Evolutionary conservation across 1,140 invertebrate species (phyloP), one percentile per base, ranked within the genome.

Genomic region (Drosophila pruinosa): DNA sequence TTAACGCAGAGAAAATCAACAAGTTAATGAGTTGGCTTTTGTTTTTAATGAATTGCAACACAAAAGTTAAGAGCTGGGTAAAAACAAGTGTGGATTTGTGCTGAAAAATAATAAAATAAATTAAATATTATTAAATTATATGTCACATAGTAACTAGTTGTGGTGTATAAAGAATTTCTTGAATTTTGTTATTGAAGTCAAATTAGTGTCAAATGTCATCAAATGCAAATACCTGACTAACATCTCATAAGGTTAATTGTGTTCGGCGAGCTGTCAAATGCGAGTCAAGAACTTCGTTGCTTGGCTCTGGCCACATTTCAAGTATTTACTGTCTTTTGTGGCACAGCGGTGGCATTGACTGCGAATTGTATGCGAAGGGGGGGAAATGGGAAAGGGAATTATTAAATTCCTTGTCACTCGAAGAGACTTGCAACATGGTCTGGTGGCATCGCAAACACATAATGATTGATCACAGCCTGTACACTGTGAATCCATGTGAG

Each of bases 401-500:
- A 64, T 62, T 21, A 62, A 69, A 54, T 63, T 53, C 28, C 21
- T 12, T 41, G 28, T 26, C 41, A 56, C 34, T 52, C 7, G 12
- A 22, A 14, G 39, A 43, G 26, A 43, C 12, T 21, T 36, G 19
- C 22, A 61, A 24, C 24, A 28, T 22, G n/a, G 24, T 2, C 38
- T 26, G 22, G 26, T 21, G 17, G n/a, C 10, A 12, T n/a, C n/a
- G 50, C n/a, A n/a, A 45, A 14, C 62, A 24, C 62, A 47, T 47
- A 31, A 47, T 62, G 58, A 62, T 69, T 62, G 65, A 69, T 69
- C 8, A 22, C 24, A 19, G 26, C 57, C 38, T 38, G 62, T 64
- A 19, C 19, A 10, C 7, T 7, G 21, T 28, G 14, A 7, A n/a
- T n/a, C n/a, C n/a, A n/a, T n/a, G 28, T 1, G 15, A 3, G 17